phyloP scores from a whole-genome alignment of 2,113 vertebrate genomes.

The Hemichromis elongatus region DNA sequence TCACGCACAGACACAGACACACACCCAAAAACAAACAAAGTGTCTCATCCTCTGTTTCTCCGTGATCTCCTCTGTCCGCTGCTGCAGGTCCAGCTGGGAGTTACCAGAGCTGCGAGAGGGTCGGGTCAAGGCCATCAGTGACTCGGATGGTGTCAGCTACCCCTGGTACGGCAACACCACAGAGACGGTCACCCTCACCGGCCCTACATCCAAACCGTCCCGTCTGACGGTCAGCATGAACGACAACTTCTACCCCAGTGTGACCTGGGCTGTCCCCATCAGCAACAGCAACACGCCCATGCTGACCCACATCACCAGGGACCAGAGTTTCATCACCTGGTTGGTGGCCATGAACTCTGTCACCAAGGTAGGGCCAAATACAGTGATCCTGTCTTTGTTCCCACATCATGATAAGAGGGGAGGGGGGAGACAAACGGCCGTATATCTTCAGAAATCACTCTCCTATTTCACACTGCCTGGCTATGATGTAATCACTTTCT shows the following conservation, averaged over 20 bases:
- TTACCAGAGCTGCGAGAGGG: conserved; percentile 93
- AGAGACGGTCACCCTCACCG: conserved; percentile 91
- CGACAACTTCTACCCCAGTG: conserved; percentile 98
- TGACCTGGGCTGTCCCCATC: conserved; percentile 98
- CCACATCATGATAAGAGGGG: not conserved
- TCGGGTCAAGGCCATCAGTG: conserved; percentile 95
- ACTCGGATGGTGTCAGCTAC: conserved; percentile 97
- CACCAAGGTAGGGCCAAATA: conserved; percentile 71
- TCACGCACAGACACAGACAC: not conserved
- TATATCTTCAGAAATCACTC: not conserved
- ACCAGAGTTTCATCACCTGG: conserved; percentile 99
- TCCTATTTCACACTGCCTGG: not conserved
- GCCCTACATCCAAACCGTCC: conserved; percentile 92
- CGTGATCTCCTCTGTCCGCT: not conserved
- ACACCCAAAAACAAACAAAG: not conserved
- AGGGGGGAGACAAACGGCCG: not conserved
- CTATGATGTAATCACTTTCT: conserved; percentile 13
- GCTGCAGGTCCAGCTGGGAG: conserved; percentile 95
- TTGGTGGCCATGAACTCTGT: conserved; percentile 95
- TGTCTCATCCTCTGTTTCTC: not conserved
- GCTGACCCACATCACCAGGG: conserved; percentile 94
- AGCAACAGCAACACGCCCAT: conserved; percentile 94
- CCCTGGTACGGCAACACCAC: conserved; percentile 99
- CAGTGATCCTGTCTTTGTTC: not conserved
- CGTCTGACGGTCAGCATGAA: conserved; percentile 98